These are phyloP conservation scores for Gambelia wislizenii DNA, from an alignment of 2,797 vertebrate genomes.

Conservation along the genomic window DNA sequence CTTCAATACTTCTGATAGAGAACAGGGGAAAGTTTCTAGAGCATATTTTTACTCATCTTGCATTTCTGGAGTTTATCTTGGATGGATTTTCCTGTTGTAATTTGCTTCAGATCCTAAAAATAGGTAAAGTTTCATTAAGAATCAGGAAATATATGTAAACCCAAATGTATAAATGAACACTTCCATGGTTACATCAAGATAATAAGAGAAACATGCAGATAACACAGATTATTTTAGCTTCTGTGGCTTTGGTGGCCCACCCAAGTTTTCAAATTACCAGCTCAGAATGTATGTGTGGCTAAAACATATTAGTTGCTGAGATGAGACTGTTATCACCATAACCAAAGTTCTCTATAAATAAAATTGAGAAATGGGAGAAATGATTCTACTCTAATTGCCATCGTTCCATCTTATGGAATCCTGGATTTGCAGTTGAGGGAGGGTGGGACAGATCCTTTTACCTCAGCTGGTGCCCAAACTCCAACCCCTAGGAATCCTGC, in stretches of 20 bases:
- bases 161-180: neutral
- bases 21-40: no score
- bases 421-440: no score
- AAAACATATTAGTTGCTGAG: neutral
- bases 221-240: neutral
- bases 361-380: neutral
- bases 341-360: neutral
- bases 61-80: neutral
- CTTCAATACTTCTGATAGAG: slow-evolving; percentile 1
- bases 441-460: no score
- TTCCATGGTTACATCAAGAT: neutral
- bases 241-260: no score
- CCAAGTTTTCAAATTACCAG: neutral
- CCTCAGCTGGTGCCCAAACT: no score
- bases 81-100: neutral
- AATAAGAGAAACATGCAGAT: neutral
- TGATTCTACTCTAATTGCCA: no score
- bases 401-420: no score
- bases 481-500: no score
- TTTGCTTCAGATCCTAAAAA: neutral
- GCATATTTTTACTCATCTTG: neutral
- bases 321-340: neutral
- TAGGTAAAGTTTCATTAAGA: neutral
- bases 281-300: neutral
- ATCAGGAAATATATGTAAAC: slow-evolving; percentile 6